Conservation (phyloP, 2,797 vertebrate species). For the Coendou prehensilis region DNA sequence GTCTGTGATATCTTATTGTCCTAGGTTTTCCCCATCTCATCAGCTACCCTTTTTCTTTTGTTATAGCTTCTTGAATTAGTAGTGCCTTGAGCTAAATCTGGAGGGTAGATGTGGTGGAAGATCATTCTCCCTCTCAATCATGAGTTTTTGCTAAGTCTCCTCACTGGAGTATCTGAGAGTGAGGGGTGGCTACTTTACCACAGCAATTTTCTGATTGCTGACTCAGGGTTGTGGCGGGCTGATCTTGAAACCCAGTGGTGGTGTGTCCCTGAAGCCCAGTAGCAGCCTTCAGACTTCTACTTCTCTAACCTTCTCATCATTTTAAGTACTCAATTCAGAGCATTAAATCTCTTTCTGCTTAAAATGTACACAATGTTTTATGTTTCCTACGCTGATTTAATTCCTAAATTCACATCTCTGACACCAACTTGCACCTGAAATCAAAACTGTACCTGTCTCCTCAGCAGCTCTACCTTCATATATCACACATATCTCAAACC, state of each 20-base stretch:
- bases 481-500: not conserved
- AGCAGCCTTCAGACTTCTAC: not conserved
- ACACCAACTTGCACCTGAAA: not conserved
- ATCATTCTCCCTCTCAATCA: not conserved
- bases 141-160: not conserved
- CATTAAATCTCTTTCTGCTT: conserved; percentile 3
- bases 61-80: not conserved
- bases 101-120: not conserved
- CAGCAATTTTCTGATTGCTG: not conserved
- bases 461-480: not conserved
- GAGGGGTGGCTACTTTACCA: not conserved
- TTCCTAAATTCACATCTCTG: not conserved
- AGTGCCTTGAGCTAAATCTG: not conserved
- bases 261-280: not conserved
- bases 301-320: not conserved
- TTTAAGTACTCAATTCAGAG: not conserved
- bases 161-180: not conserved
- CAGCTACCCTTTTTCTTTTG: not conserved
- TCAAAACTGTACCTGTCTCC: not conserved
- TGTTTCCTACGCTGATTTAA: not conserved
- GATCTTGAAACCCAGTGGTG: not conserved
- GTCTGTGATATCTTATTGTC: not conserved
- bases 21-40: not conserved
- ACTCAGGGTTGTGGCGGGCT: not conserved
- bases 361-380: not conserved